Conservation (phyloP, 2,888 invertebrate genomes). For the Capitulum mitella region DNA sequence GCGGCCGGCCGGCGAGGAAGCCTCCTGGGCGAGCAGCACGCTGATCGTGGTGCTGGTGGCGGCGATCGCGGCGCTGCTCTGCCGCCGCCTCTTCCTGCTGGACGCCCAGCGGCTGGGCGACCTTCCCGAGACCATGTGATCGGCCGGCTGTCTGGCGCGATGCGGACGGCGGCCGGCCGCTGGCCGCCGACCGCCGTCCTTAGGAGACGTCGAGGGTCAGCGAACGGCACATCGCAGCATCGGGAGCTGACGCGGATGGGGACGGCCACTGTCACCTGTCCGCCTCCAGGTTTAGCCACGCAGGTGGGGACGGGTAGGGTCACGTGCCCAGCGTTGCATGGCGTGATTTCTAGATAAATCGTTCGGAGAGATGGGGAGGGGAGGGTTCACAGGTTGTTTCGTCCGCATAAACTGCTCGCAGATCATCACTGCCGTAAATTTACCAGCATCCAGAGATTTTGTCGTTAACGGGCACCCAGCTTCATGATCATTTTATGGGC, state of each 20-base stretch:
- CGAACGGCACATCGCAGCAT: neutral
- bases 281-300: neutral
- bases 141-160: neutral
- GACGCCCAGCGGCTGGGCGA: neutral
- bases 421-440: too few species aligned
- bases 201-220: neutral
- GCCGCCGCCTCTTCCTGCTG: slow-evolving; percentile 26
- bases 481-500: too few species aligned
- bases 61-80: slow-evolving; percentile 28
- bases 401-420: too few species aligned
- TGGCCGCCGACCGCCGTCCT: neutral
- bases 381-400: too few species aligned
- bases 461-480: too few species aligned
- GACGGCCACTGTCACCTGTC: neutral
- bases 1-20: neutral
- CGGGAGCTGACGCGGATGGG: neutral
- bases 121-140: neutral
- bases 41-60: slow-evolving; percentile 28
- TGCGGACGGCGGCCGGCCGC: neutral
- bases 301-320: too few species aligned
- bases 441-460: too few species aligned
- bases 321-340: too few species aligned
- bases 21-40: slow-evolving; percentile 5
- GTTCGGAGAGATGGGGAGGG: too few species aligned
- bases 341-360: too few species aligned